phyloP scores from a whole-genome alignment of 2,113 vertebrate species.

The Bathybates hornii region DNA sequence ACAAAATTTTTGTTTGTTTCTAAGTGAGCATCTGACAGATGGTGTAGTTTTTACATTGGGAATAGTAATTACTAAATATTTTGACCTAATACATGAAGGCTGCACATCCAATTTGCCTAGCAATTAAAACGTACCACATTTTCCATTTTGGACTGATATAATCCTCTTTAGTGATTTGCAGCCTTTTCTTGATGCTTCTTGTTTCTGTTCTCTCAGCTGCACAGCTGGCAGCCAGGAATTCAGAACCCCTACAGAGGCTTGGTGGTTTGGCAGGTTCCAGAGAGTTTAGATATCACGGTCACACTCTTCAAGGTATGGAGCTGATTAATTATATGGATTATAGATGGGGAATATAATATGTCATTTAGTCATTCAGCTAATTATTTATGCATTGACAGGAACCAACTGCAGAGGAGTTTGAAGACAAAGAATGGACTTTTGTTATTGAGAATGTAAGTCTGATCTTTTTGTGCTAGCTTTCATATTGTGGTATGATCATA shows the following conservation, averaged over 20 bases:
- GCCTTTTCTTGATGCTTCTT: neutral
- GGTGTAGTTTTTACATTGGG: neutral
- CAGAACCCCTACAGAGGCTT: constrained; percentile 83
- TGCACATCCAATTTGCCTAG: neutral
- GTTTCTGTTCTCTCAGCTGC: constrained; percentile 64
- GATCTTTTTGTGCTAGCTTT: rapidly evolving
- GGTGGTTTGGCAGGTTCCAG: constrained; percentile 84
- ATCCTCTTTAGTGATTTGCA: neutral
- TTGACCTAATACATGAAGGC: neutral
- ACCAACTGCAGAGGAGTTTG: constrained; percentile 81
- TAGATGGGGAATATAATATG: neutral
- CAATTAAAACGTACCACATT: neutral
- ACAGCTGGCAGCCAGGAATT: constrained; percentile 88
- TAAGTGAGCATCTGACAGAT: neutral
- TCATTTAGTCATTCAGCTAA: neutral
- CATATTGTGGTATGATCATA: neutral
- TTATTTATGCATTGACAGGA: constrained; percentile 65
- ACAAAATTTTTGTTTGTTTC: neutral
- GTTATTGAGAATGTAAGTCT: constrained; percentile 82
- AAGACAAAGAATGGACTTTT: constrained; percentile 90
- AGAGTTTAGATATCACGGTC: constrained; percentile 81
- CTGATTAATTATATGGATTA: neutral
- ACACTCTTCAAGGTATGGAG: constrained; percentile 81
- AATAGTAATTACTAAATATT: neutral
- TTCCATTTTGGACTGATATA: neutral